Evolutionary conservation across 2,888 invertebrate genomes (phyloP), one percentile per base, ranked within the genome.

Genomic region (Patella ulyssiponensis): DNA sequence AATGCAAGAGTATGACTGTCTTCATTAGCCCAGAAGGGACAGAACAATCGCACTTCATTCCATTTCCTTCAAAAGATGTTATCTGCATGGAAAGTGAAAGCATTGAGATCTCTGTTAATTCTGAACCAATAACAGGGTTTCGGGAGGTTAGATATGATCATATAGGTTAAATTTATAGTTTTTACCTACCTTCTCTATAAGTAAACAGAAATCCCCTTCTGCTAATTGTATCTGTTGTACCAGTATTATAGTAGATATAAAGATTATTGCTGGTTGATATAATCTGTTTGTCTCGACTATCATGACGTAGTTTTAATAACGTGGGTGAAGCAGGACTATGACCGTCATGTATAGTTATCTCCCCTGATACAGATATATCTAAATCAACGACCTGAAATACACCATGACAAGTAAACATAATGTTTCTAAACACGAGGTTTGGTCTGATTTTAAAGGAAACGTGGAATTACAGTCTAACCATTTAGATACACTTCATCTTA

Each of bases 221-320:
- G 1, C 5, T 27, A 33, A 52, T 52, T 20, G 56, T 33, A 23
- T 58, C 96, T 96, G 90, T 96, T 96, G 11, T 97, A 97, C 80
- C 97, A 93, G 87, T 96, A 96, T 23, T 97, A 96, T 90, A 96
- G 96, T 96, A 91, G 98, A 98, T 87, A 98, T 93, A 90, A 98
- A 98, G 33, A 98, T 92, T 86, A 95, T 94, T 90, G 71, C 96
- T 95, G 0, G 98, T 98, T 0, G 98, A 98, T 92, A 98, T 96
- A 12, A 99, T 94, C 82, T 95, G 95, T 86, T 95, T 94, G 84
- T 94, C 94, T 0, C 94, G 20, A 12, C 27, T 58, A 56, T 56
- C 71, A 12, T 71, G 56, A 93, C 78, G 96, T 79, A 98, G 93
- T 86, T 95, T 94, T 3, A 96, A 96, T 77, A 99, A 94, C 71